phyloP scores from a whole-genome alignment of 2,888 invertebrate species.

The Homarus gammarus region DNA sequence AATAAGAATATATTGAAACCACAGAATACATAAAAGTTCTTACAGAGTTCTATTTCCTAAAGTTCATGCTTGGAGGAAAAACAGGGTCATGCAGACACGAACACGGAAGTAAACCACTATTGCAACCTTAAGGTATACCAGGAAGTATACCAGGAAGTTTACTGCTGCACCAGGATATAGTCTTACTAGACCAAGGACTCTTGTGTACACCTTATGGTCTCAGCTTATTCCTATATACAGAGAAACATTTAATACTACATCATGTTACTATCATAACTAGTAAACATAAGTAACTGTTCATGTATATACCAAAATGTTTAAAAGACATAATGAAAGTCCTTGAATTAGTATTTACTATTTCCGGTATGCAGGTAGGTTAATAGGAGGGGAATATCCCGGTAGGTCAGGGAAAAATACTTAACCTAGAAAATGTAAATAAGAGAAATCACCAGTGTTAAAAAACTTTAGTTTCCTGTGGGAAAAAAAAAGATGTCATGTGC shows the following conservation, averaged over 20 bases:
- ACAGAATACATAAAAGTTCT: conserved; percentile 18
- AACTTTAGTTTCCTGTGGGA: background rate
- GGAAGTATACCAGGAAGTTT: no score
- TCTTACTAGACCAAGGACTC: background rate
- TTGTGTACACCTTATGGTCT: background rate
- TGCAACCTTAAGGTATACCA: background rate
- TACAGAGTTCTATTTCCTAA: background rate
- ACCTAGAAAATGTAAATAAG: background rate
- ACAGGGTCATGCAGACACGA: background rate
- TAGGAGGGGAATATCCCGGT: background rate
- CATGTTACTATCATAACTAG: no score
- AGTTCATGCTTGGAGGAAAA: background rate
- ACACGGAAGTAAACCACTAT: background rate
- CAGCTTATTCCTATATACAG: no score
- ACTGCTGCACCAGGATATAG: background rate
- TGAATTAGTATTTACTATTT: background rate
- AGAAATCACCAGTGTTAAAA: background rate
- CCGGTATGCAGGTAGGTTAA: background rate
- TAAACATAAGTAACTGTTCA: no score
- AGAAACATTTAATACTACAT: no score
- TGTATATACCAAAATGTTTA: background rate
- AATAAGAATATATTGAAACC: background rate
- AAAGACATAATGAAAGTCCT: background rate
- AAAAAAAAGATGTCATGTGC: background rate
- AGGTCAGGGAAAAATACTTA: background rate